Evolutionary conservation across 1,140 invertebrate genomes (phyloP).

Genomic region (Olivierus martensii): DNA sequence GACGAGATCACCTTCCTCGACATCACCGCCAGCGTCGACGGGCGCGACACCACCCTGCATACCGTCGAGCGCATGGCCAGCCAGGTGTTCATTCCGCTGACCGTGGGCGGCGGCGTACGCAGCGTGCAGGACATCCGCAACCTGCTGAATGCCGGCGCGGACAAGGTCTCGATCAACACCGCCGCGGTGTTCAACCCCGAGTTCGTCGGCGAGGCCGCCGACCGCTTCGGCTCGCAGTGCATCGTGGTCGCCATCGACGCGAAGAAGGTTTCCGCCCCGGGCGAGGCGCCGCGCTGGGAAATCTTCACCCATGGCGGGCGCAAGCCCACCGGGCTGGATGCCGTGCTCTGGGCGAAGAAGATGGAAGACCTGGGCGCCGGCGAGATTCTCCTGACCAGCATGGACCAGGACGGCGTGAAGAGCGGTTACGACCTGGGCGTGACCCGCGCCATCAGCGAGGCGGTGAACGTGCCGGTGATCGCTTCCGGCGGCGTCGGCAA

Average conservation of each 20-base stretch:
- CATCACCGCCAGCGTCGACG: conserved; percentile 4
- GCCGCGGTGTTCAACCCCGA: conserved; percentile 3
- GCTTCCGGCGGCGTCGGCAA: conserved; percentile 9
- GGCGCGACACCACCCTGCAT: background rate
- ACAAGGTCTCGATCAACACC: conserved; percentile 10
- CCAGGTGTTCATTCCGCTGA: conserved; percentile 1
- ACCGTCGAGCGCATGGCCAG: background rate
- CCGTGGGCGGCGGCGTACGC: conserved; percentile 2
- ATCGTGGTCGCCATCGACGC: conserved; percentile 12
- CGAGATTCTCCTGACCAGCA: conserved; percentile 10
- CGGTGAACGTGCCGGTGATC: conserved; percentile 2
- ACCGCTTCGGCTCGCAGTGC: conserved; percentile 6
- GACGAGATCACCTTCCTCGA: conserved; percentile 8
- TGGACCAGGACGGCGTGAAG: conserved; percentile 8
- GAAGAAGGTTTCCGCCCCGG: background rate
- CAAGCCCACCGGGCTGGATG: background rate
- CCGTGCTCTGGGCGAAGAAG: background rate
- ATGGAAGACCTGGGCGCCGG: conserved; percentile 1
- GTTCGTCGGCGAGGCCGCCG: conserved; percentile 4
- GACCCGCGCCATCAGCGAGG: background rate
- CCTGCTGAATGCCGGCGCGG: conserved; percentile 6
- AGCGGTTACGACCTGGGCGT: conserved; percentile 2
- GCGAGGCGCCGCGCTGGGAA: background rate
- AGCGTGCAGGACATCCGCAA: background rate
- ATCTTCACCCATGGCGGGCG: conserved; percentile 3